Conservation (phyloP, 1,140 invertebrate genomes). For the Pseudomyrmex flavicornis region DNA sequence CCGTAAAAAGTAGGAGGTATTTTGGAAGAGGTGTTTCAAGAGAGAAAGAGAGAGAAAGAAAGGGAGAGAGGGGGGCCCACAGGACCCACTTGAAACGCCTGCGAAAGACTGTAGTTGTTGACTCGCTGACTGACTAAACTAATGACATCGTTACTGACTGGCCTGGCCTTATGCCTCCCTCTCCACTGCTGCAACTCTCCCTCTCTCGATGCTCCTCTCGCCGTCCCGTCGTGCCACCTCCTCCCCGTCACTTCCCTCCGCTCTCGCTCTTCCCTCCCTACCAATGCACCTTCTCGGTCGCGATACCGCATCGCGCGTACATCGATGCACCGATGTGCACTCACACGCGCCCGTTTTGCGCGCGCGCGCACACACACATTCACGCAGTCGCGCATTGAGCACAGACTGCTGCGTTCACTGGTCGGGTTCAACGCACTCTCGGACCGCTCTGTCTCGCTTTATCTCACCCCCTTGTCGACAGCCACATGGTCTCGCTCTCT, state of each 20-base stretch:
- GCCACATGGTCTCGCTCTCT: conserved; percentile 7
- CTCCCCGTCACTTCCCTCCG: conserved; percentile 1
- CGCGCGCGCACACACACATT: conserved; percentile 46
- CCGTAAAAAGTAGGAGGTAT: conserved; percentile 54
- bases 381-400: conserved; percentile 68
- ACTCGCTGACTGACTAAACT: conserved; percentile 83
- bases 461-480: conserved; percentile 31
- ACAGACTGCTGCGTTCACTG: conserved; percentile 66
- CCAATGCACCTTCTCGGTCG: conserved; percentile 57
- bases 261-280: conserved; percentile 14
- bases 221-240: conserved; percentile 25
- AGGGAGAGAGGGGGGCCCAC: conserved; percentile 17
- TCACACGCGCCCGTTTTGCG: conserved; percentile 33
- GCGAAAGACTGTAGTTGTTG: conserved; percentile 79
- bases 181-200: conserved; percentile 47
- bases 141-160: conserved; percentile 83
- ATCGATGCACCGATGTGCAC: conserved; percentile 61
- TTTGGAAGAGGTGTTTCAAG: not conserved
- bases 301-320: conserved; percentile 48
- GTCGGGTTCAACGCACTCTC: conserved; percentile 76
- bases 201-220: conserved; percentile 9
- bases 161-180: conserved; percentile 76
- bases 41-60: not conserved
- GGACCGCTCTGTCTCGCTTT: conserved; percentile 69
- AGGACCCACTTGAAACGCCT: conserved; percentile 68